Conservation (phyloP, 2,797 vertebrate genomes). For the Silurus lanzhouensis region DNA sequence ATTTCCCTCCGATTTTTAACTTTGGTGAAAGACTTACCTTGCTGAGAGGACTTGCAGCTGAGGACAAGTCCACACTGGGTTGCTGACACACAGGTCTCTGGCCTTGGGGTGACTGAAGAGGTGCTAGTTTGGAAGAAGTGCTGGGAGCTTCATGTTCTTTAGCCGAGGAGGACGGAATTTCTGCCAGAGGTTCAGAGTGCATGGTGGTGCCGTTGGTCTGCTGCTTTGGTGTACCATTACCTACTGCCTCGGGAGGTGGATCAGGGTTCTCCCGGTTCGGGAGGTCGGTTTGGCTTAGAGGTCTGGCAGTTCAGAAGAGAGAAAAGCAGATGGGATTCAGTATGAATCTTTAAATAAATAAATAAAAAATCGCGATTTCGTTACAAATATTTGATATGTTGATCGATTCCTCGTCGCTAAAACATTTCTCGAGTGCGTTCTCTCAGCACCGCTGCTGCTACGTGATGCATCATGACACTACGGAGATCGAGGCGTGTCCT, state of each 20-base stretch:
- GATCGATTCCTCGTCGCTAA: no score
- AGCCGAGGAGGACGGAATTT: slow-evolving; percentile 17
- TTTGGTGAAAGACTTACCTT: slow-evolving; percentile 63
- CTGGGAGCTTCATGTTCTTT: slow-evolving; percentile 35
- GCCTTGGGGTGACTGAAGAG: slow-evolving; percentile 60
- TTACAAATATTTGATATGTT: no score
- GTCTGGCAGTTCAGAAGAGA: slow-evolving; percentile 31
- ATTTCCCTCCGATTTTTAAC: background rate
- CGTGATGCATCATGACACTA: no score
- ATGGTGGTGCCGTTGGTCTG: slow-evolving; percentile 54
- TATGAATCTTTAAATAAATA: no score
- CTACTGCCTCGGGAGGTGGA: slow-evolving; percentile 43
- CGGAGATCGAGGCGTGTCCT: no score
- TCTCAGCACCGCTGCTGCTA: no score
- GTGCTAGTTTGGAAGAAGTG: slow-evolving; percentile 52
- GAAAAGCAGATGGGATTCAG: background rate
- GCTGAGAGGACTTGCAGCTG: slow-evolving; percentile 57
- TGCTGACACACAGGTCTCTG: slow-evolving; percentile 63
- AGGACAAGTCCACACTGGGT: slow-evolving; percentile 58
- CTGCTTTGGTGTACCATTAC: background rate
- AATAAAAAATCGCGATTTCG: no score
- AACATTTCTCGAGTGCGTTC: no score
- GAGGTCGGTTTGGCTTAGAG: slow-evolving; percentile 44
- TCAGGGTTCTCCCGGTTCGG: slow-evolving; percentile 42
- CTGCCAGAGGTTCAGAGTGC: slow-evolving; percentile 48